Evolutionary conservation across 2,797 vertebrate genomes (phyloP).

Genomic region (Arvicola amphibius): DNA sequence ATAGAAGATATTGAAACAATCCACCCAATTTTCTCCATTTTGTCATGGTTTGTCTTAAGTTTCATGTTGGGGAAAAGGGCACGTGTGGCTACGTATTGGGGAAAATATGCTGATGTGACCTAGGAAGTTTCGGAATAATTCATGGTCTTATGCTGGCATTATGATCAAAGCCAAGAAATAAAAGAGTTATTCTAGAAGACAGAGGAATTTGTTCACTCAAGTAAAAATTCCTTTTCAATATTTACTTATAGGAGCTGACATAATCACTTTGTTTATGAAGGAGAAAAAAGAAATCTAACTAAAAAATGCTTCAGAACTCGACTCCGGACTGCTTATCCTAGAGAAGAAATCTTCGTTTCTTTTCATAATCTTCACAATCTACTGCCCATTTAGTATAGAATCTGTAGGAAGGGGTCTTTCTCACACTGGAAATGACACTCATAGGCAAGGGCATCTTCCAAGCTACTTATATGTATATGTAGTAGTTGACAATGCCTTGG

Average conservation of each 20-base stretch:
- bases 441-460: background rate
- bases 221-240: background rate
- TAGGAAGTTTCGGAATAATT: background rate
- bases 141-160: too few species aligned
- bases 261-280: background rate
- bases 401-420: background rate
- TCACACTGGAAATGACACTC: background rate
- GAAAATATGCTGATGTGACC: background rate
- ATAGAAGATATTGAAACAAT: background rate
- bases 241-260: background rate
- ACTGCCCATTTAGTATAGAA: background rate
- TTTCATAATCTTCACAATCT: background rate
- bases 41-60: background rate
- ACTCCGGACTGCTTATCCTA: background rate
- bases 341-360: background rate
- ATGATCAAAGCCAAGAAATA: background rate
- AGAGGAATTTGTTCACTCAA: background rate
- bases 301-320: background rate
- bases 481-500: fast-evolving
- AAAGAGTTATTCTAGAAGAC: background rate
- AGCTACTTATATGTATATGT: fast-evolving
- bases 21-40: background rate
- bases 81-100: background rate
- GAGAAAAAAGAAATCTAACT: background rate
- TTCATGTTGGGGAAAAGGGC: background rate